phyloP scores from a whole-genome alignment of 2,113 vertebrate species.

The Actinemys pallida region DNA sequence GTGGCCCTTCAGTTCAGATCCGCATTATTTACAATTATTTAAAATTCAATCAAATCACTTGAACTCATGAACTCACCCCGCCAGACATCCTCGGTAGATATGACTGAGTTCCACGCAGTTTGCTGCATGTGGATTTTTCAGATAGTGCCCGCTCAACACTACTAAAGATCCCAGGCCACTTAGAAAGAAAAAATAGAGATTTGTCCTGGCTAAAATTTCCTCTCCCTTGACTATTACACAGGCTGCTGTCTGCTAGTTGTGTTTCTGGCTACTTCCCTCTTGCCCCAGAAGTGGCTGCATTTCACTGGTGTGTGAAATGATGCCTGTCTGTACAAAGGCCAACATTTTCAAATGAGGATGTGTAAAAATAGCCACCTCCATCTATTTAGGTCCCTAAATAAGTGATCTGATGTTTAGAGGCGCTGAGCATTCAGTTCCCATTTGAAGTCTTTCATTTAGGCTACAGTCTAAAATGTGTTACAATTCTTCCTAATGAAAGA shows the following conservation, averaged over 20 bases:
- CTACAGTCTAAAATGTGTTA: neutral
- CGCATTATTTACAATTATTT: accelerated
- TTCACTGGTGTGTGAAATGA: neutral
- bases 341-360: neutral
- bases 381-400: neutral
- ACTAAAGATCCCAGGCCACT: neutral
- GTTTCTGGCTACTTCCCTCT: neutral
- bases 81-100: neutral
- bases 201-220: neutral
- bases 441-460: neutral
- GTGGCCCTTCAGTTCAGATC: neutral
- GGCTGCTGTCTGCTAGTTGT: neutral
- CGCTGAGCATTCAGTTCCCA: neutral
- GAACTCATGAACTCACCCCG: neutral
- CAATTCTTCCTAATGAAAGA: neutral
- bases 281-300: neutral
- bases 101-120: neutral
- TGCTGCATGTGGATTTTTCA: neutral
- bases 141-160: neutral
- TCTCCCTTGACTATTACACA: neutral
- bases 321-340: neutral
- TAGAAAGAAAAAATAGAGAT: neutral
- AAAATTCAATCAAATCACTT: neutral
- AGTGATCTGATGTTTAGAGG: neutral
- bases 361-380: neutral